Evolutionary conservation across 2,888 invertebrate genomes (phyloP).

Genomic region (Subacronicta megacephala): DNA sequence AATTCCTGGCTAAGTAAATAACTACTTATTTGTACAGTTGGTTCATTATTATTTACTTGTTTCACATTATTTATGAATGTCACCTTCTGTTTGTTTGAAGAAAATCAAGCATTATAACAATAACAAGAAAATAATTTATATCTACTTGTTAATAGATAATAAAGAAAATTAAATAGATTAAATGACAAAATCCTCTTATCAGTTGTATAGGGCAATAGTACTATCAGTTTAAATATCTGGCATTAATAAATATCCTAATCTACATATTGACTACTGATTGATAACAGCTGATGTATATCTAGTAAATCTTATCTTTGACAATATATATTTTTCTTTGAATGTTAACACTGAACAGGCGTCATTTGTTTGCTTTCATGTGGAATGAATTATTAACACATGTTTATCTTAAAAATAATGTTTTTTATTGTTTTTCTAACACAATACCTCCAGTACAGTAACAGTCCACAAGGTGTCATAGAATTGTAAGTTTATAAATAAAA

Average conservation of each 20-base stretch:
- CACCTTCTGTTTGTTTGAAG: neutral
- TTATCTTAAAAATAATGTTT: too few species aligned
- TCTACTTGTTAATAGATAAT: neutral
- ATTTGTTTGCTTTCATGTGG: too few species aligned
- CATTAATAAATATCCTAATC: slow-evolving; percentile 16
- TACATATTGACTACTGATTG: slow-evolving; percentile 21
- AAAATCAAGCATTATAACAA: neutral
- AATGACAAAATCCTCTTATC: slow-evolving; percentile 13
- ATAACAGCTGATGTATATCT: slow-evolving; percentile 15
- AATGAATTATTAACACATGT: too few species aligned
- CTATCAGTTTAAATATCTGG: slow-evolving; percentile 37
- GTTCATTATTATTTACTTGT: neutral
- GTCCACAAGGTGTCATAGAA: too few species aligned
- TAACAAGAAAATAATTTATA: neutral
- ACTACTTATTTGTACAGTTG: neutral
- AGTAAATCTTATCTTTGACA: neutral
- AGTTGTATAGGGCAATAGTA: slow-evolving; percentile 28
- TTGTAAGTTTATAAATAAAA: too few species aligned
- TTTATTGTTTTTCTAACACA: too few species aligned
- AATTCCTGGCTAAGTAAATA: neutral
- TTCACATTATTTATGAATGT: too few species aligned
- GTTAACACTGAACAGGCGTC: too few species aligned
- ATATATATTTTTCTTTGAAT: neutral
- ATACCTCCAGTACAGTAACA: too few species aligned
- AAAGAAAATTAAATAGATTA: slow-evolving; percentile 10